Evolutionary conservation across 23 tunicate species (phyloP), one percentile per base, ranked within the genome.

Genomic region (Botrylloides violaceus): DNA sequence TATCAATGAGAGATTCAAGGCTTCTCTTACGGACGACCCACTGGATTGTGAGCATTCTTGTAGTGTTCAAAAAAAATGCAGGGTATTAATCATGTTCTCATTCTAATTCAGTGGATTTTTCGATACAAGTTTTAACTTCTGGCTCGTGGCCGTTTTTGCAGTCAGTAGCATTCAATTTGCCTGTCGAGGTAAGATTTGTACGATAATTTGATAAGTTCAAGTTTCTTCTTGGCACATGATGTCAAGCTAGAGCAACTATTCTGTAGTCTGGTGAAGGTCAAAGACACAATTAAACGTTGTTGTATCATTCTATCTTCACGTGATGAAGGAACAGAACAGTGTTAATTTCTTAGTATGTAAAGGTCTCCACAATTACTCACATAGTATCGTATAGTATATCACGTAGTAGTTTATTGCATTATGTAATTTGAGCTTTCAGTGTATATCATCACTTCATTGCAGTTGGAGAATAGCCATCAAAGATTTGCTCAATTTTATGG

Each of bases 101-200:
- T 59, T 33, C 29, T 21, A 77, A 78, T 80, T 37, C 73, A 92
- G 98, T 87, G 59, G 99, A 95, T 71, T 95, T 95, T 72, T 47
- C 80, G 0, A 95, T 95, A 29, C 95, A 95, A 95, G 99, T 95
- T 3, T 58, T 95, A 32, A 88, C 81, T 29, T 79, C 99, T 29
- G 96, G 91, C 20, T 78, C 90, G 3, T 95, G 99, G 99, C 88
- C 96, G 6, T 95, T 82, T 58, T 81, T 79, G 64, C 92, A 87
- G 78, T 84, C 81, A 12, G 73, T 76, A 34, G 64, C 63, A 1
- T 95, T 95, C 65, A 75, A 50, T n/a, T 86, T 95, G 3, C 97
- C 97, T 2, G 75, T 64, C 22, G 97, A 83, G 81, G 97, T 90
- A 36, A 37, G 77, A 70, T n/a, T n/a, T n/a, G n/a, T n/a, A n/a